Conservation (phyloP, 2,797 vertebrate species). For the Lophotriccus pileatus region DNA sequence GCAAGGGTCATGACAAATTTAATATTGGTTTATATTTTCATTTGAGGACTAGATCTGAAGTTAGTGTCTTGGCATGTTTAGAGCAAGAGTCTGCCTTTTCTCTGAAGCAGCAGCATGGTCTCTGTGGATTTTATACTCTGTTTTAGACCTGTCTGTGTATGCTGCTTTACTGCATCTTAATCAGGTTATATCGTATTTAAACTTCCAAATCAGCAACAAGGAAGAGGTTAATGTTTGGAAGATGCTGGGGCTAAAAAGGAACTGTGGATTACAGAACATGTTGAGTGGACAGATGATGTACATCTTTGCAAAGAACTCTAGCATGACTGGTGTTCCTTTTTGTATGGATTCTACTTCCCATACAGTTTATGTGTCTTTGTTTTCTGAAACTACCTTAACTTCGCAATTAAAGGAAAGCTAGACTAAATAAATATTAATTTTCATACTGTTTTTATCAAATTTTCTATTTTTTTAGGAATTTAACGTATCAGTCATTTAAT, state of each 20-base stretch:
- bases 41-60: not conserved
- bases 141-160: not conserved
- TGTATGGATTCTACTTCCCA: not conserved
- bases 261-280: not conserved
- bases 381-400: not conserved
- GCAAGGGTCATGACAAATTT: not conserved
- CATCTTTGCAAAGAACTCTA: not conserved
- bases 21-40: not conserved
- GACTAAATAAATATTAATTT: not conserved
- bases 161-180: not conserved
- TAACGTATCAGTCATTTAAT: accelerated
- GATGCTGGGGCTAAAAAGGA: not conserved
- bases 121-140: not conserved
- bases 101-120: not conserved
- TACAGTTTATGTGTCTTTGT: not conserved
- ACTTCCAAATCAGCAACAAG: not conserved
- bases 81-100: not conserved
- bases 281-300: not conserved
- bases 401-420: not conserved
- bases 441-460: accelerated
- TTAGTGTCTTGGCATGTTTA: not conserved
- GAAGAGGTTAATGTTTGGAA: not conserved
- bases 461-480: not conserved
- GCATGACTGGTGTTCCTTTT: not conserved
- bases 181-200: not conserved